Conservation (phyloP, 2,888 invertebrate species). For the Carcina quercana region DNA sequence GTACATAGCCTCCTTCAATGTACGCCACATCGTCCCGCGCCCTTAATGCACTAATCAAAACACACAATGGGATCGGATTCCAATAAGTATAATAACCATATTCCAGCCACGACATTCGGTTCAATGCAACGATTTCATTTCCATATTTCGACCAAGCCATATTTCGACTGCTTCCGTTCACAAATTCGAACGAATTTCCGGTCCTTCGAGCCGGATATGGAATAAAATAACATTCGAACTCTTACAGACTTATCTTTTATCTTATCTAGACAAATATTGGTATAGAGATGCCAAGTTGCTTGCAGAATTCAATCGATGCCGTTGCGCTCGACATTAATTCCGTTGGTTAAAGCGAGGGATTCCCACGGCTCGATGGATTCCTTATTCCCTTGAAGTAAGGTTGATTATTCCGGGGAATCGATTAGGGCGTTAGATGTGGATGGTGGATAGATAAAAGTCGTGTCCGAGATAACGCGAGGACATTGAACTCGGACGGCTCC, state of each 20-base stretch:
- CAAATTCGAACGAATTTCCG: not conserved
- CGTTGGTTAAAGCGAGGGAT: slow-evolving; percentile 21
- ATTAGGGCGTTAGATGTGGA: slow-evolving; percentile 47
- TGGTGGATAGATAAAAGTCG: slow-evolving; percentile 52
- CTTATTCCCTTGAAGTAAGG: slow-evolving; percentile 38
- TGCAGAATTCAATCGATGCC: slow-evolving; percentile 29
- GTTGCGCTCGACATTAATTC: slow-evolving; percentile 14
- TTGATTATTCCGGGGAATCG: slow-evolving; percentile 35
- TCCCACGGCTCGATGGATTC: slow-evolving; percentile 24
- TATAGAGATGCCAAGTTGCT: slow-evolving; percentile 39
- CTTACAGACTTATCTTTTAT: too few species aligned
- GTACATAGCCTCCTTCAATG: too few species aligned
- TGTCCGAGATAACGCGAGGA: slow-evolving; percentile 55
- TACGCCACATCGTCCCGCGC: too few species aligned
- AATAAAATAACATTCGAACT: too few species aligned
- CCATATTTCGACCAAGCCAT: too few species aligned
- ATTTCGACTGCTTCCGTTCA: slow-evolving; percentile 1
- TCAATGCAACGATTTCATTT: too few species aligned
- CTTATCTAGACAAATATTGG: slow-evolving; percentile 57
- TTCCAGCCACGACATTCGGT: too few species aligned
- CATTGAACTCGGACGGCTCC: slow-evolving; percentile 42
- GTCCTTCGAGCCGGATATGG: slow-evolving; percentile 5
- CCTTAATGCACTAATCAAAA: too few species aligned
- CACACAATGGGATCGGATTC: too few species aligned
- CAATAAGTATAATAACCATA: too few species aligned